Evolutionary conservation across 2,113 vertebrate genomes (phyloP), one percentile per base, ranked within the genome.

Genomic region (Lepisosteus osseus): DNA sequence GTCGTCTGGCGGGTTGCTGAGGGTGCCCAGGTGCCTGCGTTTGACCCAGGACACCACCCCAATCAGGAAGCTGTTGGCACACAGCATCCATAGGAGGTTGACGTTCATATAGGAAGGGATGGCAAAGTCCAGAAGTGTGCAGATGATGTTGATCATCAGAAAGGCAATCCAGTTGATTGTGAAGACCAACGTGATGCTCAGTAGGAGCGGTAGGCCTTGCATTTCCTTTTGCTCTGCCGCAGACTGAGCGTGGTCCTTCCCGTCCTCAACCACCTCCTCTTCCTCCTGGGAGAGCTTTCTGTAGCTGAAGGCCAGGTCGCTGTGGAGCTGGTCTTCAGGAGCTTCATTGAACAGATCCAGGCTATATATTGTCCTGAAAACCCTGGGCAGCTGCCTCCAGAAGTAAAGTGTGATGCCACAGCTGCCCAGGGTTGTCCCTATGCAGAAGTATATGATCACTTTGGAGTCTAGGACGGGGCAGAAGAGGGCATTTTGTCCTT

Each of bases 41-140:
- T 71, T 78, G 29, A 55, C 15, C 90, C 88, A 93, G 76, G 88
- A 85, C 8, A 80, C 7, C 17, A 80, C 0, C 6, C 81, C 86
- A 1, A 55, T 45, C 41, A 90, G 42, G 5, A 88, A 54, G 76
- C 90, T 91, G 76, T 91, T 89, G 61, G 68, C 70, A 54, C 90
- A 90, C 75, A 90, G 84, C 44, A 88, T 29, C 89, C 87, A 92
- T 6, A 91, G 72, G 3, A 89, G 55, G 68, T 91, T 93, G 3
- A 92, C 71, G 0, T 47, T 77, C 11, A 87, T 69, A 41, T 91
- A 87, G 6, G 90, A 64, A 3, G 91, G 91, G 11, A 88, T 42
- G 1, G 45, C 15, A 2, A 85, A 65, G 56, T 69, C 73, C 4
- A 85, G 51, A 14, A 80, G 2, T 4, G 62, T 1, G 61, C 80